Conservation (phyloP, 2,888 invertebrate genomes). For the Gisinianus flammeolus region DNA sequence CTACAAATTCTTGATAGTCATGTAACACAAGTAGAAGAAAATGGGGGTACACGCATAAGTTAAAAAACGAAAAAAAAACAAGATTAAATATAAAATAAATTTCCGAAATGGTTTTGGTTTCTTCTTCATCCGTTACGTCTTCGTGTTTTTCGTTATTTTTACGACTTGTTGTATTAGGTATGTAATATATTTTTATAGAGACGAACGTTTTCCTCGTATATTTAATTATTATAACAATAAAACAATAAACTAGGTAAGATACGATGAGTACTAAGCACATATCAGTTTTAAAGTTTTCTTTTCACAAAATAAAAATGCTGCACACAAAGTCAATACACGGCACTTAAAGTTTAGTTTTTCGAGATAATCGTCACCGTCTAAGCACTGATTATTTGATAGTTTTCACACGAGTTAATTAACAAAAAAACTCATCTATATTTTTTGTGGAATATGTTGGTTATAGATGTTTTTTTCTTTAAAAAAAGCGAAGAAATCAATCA, state of each 20-base stretch:
- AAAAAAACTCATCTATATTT: slow-evolving; percentile 5
- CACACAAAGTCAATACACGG: slow-evolving; percentile 5
- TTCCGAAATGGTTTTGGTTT: background rate
- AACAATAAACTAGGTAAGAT: background rate
- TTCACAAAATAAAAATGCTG: slow-evolving; percentile 12
- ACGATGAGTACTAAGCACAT: slow-evolving; percentile 14
- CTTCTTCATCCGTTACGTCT: background rate
- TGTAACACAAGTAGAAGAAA: no score
- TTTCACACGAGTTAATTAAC: slow-evolving; percentile 6
- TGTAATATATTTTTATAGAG: background rate
- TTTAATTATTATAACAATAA: background rate
- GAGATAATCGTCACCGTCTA: background rate
- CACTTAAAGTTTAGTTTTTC: slow-evolving; percentile 6
- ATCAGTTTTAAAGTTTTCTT: background rate
- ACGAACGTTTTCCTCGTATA: background rate
- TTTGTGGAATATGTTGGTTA: slow-evolving; percentile 2
- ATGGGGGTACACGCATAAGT: background rate
- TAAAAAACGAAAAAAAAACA: slow-evolving; percentile 8
- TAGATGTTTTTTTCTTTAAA: background rate
- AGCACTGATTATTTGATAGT: slow-evolving; percentile 2
- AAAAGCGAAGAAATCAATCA: slow-evolving; percentile 18
- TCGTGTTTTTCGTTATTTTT: background rate
- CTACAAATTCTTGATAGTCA: background rate
- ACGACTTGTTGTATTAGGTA: no score
- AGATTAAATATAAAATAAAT: slow-evolving; percentile 1